Evolutionary conservation across 2,888 invertebrate genomes (phyloP).

Genomic region (Panzeria rudis): DNA sequence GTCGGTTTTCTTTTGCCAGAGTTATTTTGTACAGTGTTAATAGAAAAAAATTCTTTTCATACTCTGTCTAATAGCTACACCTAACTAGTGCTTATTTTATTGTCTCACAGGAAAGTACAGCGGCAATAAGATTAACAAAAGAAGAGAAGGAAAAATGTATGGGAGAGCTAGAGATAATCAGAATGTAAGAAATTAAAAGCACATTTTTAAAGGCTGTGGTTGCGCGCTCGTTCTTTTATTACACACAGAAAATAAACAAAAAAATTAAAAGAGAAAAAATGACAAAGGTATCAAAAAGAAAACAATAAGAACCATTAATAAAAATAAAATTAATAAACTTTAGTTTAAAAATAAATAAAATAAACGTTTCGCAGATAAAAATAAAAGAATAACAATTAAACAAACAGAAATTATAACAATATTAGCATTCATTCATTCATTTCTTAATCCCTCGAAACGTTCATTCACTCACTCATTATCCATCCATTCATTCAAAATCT

Average conservation of each 20-base stretch:
- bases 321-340: constrained; percentile 21
- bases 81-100: background rate
- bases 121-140: background rate
- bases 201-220: constrained; percentile 65
- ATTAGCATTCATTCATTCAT: constrained; percentile 36
- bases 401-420: constrained; percentile 14
- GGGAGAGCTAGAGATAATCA: constrained; percentile 5
- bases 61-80: constrained; percentile 10
- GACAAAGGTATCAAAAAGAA: background rate
- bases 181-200: background rate
- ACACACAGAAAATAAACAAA: constrained; percentile 30
- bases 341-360: constrained; percentile 6
- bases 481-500: constrained; percentile 24
- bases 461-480: constrained; percentile 18
- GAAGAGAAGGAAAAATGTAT: constrained; percentile 16
- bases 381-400: constrained; percentile 23
- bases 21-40: background rate
- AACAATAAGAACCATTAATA: background rate
- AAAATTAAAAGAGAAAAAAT: background rate
- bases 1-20: too few species aligned
- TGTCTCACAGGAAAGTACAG: background rate
- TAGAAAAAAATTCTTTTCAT: constrained; percentile 1
- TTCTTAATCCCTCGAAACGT: background rate
- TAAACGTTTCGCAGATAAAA: constrained; percentile 17
- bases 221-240: constrained; percentile 58